A percentile compares a stretch with the other conserved stretches of the same genome.
Conservation (phyloP, 2,888 invertebrate genomes). For the Dryobota labecula region DNA sequence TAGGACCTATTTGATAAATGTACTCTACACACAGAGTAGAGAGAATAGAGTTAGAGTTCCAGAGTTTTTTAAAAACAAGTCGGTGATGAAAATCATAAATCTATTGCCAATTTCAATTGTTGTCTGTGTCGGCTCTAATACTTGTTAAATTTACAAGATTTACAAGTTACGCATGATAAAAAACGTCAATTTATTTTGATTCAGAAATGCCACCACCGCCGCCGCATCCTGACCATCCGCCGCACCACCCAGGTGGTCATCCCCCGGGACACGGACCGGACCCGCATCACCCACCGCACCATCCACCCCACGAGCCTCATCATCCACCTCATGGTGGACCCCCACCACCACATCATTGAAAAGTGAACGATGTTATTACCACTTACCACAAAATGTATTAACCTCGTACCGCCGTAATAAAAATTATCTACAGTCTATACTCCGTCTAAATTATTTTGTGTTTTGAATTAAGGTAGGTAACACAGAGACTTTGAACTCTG, state of each 20-base stretch:
- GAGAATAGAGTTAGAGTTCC: no score
- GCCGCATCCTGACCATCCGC: constrained; percentile 49
- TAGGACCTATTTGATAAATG: not conserved
- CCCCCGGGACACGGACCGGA: constrained; percentile 56
- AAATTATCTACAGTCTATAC: not conserved
- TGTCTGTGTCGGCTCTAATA: not conserved
- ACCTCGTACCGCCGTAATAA: not conserved
- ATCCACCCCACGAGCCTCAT: constrained; percentile 39
- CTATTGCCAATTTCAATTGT: not conserved
- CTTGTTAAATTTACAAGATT: not conserved
- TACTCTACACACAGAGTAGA: no score
- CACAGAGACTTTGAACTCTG: not conserved
- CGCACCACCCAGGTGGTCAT: constrained; percentile 55
- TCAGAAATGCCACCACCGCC: constrained; percentile 68
- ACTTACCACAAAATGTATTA: not conserved
- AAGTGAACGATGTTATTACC: not conserved
- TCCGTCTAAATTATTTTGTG: not conserved
- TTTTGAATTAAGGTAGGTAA: not conserved
- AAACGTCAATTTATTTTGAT: constrained; percentile 15
- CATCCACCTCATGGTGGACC: constrained; percentile 30
- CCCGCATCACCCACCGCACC: constrained; percentile 59
- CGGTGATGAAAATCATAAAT: not conserved
- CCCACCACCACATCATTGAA: constrained; percentile 20
- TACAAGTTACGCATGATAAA: not conserved
- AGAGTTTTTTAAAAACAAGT: not conserved